These are phyloP conservation scores for Zele albiditarsus DNA, from an alignment of 2,888 invertebrate species.

Conservation along the genomic window DNA sequence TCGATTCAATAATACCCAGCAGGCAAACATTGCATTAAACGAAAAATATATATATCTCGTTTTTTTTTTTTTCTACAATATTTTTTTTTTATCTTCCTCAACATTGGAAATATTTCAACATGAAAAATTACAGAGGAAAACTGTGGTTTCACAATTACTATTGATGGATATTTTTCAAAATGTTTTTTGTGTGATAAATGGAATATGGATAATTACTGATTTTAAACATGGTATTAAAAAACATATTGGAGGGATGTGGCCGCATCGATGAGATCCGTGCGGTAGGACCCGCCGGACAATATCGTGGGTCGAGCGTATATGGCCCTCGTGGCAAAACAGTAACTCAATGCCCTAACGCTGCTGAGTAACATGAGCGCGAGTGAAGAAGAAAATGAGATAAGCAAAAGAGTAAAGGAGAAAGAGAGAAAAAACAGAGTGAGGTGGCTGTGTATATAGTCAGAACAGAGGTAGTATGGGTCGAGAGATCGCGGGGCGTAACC, in stretches of 20 bases:
- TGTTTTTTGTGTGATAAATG: not conserved
- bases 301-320: conserved; percentile 18
- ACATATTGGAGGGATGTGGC: not conserved
- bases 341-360: conserved; percentile 16
- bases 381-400: conserved; percentile 14
- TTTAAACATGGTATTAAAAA: not conserved
- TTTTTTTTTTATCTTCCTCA: too few species aligned
- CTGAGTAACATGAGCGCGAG: not conserved
- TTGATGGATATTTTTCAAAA: too few species aligned
- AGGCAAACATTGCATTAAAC: not conserved
- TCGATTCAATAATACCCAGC: conserved; percentile 17
- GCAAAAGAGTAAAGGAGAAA: conserved; percentile 14
- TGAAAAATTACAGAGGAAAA: too few species aligned
- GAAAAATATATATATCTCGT: not conserved
- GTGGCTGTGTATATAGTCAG: conserved; percentile 28
- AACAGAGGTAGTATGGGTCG: conserved; percentile 51
- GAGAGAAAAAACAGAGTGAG: conserved; percentile 29
- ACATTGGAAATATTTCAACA: too few species aligned
- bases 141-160: too few species aligned
- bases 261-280: not conserved
- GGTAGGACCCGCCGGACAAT: conserved; percentile 2
- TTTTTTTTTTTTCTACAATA: not conserved
- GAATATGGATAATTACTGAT: not conserved
- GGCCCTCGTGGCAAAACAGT: conserved; percentile 27
- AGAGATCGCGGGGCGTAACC: conserved; percentile 69